phyloP scores from a whole-genome alignment of 2,888 invertebrate genomes.

The Saturnia pavonia region DNA sequence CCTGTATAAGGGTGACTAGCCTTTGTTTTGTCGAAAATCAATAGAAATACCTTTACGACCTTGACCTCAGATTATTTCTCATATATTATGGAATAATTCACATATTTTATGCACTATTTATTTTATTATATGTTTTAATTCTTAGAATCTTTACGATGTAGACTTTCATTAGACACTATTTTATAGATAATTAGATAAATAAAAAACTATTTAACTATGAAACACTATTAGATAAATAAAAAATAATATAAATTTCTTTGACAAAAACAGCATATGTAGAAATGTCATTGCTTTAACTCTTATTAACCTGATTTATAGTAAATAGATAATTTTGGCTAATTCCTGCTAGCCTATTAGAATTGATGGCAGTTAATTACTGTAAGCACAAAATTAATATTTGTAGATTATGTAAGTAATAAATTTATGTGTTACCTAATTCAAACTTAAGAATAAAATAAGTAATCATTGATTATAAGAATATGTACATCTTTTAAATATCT shows the following conservation, averaged over 20 bases:
- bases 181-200: too few species aligned
- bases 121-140: not conserved
- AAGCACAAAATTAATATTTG: not conserved
- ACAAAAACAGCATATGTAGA: not conserved
- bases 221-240: not conserved
- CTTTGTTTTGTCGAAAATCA: slow-evolving; percentile 77
- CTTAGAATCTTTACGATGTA: not conserved
- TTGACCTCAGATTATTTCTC: slow-evolving; percentile 63
- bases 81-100: slow-evolving; percentile 30
- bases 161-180: too few species aligned
- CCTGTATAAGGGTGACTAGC: slow-evolving; percentile 38
- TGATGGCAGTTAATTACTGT: not conserved
- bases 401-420: too few species aligned
- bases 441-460: not conserved
- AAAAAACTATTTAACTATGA: too few species aligned
- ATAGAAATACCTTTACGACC: slow-evolving; percentile 80
- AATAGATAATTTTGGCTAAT: not conserved
- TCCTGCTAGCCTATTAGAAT: not conserved
- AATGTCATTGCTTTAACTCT: not conserved
- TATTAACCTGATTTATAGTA: not conserved
- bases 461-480: not conserved
- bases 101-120: not conserved
- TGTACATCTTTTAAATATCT: not conserved
- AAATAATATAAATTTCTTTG: not conserved
- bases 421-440: not conserved